Conservation (phyloP, 2,113 vertebrate species). For the Ceyx cyanopectus region DNA sequence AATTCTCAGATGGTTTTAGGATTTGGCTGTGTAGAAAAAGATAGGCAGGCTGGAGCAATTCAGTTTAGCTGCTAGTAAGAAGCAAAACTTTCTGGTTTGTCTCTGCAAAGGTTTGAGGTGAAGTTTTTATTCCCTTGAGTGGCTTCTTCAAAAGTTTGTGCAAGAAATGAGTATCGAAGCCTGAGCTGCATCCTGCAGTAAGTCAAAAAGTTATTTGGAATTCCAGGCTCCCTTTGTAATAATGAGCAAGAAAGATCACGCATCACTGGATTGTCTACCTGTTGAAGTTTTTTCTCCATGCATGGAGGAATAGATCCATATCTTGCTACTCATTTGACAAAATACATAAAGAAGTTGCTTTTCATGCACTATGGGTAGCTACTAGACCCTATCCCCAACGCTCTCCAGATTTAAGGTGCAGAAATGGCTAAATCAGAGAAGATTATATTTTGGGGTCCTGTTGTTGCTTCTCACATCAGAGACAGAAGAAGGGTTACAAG, state of each 20-base stretch:
- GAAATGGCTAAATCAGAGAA: neutral
- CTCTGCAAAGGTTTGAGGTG: neutral
- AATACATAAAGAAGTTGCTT: neutral
- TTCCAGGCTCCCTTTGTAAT: neutral
- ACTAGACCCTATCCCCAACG: neutral
- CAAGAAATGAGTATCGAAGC: neutral
- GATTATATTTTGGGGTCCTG: neutral
- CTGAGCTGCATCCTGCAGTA: neutral
- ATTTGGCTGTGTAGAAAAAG: neutral
- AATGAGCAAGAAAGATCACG: neutral
- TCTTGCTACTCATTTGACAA: neutral
- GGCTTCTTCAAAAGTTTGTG: neutral
- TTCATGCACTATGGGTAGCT: neutral
- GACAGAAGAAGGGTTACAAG: neutral
- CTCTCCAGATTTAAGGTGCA: neutral
- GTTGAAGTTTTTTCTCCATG: neutral
- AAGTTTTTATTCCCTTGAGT: neutral
- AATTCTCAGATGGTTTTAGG: too few species aligned
- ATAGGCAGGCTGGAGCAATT: neutral
- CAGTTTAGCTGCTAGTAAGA: neutral
- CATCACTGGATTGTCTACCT: too few species aligned
- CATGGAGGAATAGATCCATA: neutral
- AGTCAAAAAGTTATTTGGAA: neutral
- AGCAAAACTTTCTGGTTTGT: neutral
- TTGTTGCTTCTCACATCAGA: neutral